Evolutionary conservation across 2,113 vertebrate genomes (phyloP).

Genomic region (Serilophus lunatus): DNA sequence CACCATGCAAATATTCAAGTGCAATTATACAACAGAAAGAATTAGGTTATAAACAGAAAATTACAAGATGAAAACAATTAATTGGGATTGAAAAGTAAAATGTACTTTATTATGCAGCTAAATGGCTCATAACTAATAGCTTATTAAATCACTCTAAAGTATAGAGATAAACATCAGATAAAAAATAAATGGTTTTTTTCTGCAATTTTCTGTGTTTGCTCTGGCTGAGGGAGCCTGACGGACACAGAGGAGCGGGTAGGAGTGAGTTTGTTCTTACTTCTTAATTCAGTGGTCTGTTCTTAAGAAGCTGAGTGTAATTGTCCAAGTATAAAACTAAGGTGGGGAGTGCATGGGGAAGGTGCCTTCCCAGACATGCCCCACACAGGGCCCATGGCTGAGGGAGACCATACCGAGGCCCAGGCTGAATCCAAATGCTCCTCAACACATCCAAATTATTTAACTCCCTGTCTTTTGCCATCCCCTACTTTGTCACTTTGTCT

Average conservation of each 20-base stretch:
- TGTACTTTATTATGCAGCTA: not conserved
- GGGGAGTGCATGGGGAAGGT: fast-evolving
- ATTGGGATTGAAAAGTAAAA: not conserved
- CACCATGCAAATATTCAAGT: not conserved
- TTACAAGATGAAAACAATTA: not conserved
- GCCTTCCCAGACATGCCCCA: not conserved
- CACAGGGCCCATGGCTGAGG: fast-evolving
- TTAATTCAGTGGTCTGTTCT: not conserved
- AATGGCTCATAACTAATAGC: not conserved
- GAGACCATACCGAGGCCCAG: fast-evolving
- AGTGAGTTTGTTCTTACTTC: not conserved
- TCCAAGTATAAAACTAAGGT: not conserved
- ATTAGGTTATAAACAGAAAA: not conserved
- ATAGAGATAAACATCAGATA: not conserved
- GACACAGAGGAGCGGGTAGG: not conserved
- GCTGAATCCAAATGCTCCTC: not conserved
- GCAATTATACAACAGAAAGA: not conserved
- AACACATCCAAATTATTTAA: not conserved
- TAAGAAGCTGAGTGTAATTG: not conserved
- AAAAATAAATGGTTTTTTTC: not conserved
- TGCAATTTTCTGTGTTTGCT: not conserved
- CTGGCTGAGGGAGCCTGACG: not conserved
- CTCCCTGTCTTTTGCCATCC: not conserved
- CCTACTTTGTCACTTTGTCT: not conserved
- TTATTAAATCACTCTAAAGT: not conserved